These are phyloP conservation scores for Pogonophryne albipinna DNA, from an alignment of 2,797 vertebrate genomes.

Conservation along the genomic window DNA sequence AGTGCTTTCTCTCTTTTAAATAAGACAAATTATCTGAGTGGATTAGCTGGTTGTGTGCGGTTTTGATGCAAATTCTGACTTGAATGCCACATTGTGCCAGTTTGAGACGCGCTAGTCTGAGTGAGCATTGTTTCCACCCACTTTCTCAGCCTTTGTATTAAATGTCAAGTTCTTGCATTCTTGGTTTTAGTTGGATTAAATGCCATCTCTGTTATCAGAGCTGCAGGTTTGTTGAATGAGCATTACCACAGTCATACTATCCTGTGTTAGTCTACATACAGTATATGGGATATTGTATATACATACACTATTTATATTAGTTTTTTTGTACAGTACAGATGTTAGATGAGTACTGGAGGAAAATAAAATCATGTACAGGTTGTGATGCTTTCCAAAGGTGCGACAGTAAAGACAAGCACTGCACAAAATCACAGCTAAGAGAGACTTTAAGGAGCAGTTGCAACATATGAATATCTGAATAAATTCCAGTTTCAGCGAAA, in stretches of 20 bases:
- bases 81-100: slow-evolving; percentile 40
- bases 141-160: slow-evolving; percentile 40
- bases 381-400: neutral
- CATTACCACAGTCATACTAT: neutral
- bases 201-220: slow-evolving; percentile 26
- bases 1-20: slow-evolving; percentile 21
- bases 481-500: slow-evolving; percentile 8
- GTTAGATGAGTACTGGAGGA: neutral
- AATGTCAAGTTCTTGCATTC: slow-evolving; percentile 55
- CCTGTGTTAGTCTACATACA: neutral
- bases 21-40: slow-evolving; percentile 30
- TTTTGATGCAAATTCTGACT: slow-evolving; percentile 45
- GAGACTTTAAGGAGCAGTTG: neutral
- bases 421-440: neutral
- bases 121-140: slow-evolving; percentile 33
- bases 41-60: slow-evolving; percentile 1
- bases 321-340: neutral
- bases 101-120: slow-evolving; percentile 42
- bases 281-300: neutral
- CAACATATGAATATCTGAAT: slow-evolving; percentile 5
- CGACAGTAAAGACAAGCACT: neutral
- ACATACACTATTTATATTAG: neutral
- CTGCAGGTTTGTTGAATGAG: slow-evolving; percentile 15
- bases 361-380: neutral
- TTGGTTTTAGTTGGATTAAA: slow-evolving; percentile 49